A percentile compares a stretch with the other conserved stretches of the same genome.
phyloP scores from a whole-genome alignment of 2,797 vertebrate species.

The Coranthus polyacanthus region DNA sequence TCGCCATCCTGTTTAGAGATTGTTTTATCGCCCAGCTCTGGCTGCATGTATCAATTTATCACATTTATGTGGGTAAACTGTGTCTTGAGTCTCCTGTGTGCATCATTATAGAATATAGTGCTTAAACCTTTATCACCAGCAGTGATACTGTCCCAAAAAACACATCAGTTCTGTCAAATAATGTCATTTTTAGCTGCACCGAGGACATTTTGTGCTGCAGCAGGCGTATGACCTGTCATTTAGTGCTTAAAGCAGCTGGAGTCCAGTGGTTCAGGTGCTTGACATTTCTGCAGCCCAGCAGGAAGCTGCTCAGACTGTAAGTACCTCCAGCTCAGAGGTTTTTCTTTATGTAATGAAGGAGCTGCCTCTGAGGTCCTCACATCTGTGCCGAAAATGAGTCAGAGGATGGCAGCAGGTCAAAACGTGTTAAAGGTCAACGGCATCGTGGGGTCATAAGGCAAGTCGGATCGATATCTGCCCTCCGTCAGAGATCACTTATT shows the following conservation, averaged over 20 bases:
- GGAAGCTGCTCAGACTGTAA: constrained; percentile 20
- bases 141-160: not conserved
- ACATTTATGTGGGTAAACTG: too few relatives aligned
- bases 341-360: constrained; percentile 7
- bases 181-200: not conserved
- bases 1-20: too few relatives aligned
- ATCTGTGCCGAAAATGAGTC: not conserved
- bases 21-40: too few relatives aligned
- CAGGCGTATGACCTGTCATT: constrained; percentile 44
- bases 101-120: too few relatives aligned
- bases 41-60: too few relatives aligned
- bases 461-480: not conserved
- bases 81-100: too few relatives aligned
- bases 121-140: too few relatives aligned
- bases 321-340: not conserved
- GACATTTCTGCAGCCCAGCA: constrained; percentile 51
- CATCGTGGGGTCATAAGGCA: not conserved
- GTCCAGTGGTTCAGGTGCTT: constrained; percentile 28
- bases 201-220: not conserved
- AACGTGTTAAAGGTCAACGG: constrained; percentile 3
- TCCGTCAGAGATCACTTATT: not conserved
- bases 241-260: constrained; percentile 44
- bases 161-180: not conserved
- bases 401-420: not conserved
- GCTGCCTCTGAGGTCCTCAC: not conserved